Base-by-base conservation (phyloP, 2,113 vertebrate genomes). In the Podilymbus podiceps region DNA sequence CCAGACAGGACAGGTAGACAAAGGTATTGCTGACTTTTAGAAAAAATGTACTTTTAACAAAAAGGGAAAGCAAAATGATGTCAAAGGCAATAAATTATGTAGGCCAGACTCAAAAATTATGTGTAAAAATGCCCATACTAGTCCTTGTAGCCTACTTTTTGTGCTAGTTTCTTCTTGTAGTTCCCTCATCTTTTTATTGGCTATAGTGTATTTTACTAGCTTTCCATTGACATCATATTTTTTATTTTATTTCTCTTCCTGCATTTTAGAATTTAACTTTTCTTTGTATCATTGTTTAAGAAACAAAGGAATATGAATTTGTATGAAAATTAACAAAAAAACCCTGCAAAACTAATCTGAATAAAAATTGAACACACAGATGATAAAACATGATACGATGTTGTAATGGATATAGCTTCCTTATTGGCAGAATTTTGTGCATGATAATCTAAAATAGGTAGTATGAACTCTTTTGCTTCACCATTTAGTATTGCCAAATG, bases 1-100 rank as follows among this genome's bases (percentile, higher is more conserved):
- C 99, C 99, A 99, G 99, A 98, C 99, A 99, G 99, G 99, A 99
- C 99, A 99, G 99, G 99, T 99, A 99, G 99, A 99, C 98, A 98
- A 98, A 99, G 99, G 99, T 99, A 99, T 99, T 99, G 98, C 98
- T 98, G 99, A 99, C 98, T 98, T 98, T 98, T 98, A 98, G 98
- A 98, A 97, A 98, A 97, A 98, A 98, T 98, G 78, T 98, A 95
- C 96, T 98, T 97, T 97, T 98, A 97, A 98, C 97, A 98, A 98
- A 96, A 97, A 98, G 98, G 98, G 98, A 98, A 98, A 98, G 98
- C 98, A 98, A 98, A 98, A 98, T 98, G 98, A 98, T 96, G 97
- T 98, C 98, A 98, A 98, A 98, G 98, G 98, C 98, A 98, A 98
- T 98, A 97, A 98, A 98, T 98, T 98, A 97, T 96, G 98, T 97